These are phyloP conservation scores for Acronicta psi DNA, from an alignment of 2,888 invertebrate species.

Conservation along the genomic window DNA sequence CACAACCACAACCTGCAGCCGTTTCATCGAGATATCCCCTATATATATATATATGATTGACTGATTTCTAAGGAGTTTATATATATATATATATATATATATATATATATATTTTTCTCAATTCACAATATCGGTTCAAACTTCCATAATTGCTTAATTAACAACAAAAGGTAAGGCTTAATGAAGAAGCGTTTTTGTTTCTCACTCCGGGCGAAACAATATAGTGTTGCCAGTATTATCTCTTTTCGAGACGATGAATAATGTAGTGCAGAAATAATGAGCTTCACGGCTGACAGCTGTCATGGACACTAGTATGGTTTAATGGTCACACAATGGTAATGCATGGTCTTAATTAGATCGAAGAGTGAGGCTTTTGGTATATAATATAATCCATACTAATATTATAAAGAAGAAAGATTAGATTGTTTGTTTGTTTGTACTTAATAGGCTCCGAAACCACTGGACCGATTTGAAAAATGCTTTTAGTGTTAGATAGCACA, in stretches of 20 bases:
- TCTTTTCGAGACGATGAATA: conserved; percentile 64
- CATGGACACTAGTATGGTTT: conserved; percentile 38
- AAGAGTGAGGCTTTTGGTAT: conserved; percentile 1
- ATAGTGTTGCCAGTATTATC: conserved; percentile 57
- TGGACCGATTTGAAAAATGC: too few species aligned
- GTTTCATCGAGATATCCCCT: too few species aligned
- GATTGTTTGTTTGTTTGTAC: too few species aligned
- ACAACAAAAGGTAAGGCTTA: conserved; percentile 9
- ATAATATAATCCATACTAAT: background rate
- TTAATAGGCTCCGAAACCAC: too few species aligned
- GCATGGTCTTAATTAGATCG: conserved; percentile 18
- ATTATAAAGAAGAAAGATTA: too few species aligned
- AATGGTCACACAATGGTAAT: conserved; percentile 33
- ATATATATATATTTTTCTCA: too few species aligned
- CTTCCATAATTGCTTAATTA: background rate
- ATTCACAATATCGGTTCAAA: background rate
- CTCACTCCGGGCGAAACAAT: conserved; percentile 35
- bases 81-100: too few species aligned
- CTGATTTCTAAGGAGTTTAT: too few species aligned
- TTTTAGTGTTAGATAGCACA: too few species aligned
- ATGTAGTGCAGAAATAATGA: conserved; percentile 72
- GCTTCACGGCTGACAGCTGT: conserved; percentile 62
- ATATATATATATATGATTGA: too few species aligned
- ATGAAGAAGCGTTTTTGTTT: conserved; percentile 25
- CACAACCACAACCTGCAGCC: too few species aligned